Conservation (phyloP, 2,888 invertebrate species). For the Rapana venosa region DNA sequence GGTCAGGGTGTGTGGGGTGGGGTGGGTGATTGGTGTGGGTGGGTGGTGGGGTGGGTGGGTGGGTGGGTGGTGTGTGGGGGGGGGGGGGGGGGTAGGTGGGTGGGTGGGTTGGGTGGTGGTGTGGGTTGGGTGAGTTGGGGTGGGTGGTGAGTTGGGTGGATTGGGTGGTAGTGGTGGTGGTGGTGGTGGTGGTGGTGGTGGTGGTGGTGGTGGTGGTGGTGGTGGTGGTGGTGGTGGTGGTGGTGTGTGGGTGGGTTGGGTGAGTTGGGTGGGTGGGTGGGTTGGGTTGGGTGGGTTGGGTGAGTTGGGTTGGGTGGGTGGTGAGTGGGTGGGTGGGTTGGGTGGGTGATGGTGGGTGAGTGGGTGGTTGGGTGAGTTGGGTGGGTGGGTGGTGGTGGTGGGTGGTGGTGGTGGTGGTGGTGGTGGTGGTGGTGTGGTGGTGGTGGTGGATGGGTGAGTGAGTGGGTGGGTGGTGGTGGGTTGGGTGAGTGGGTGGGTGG, state of each 20-base stretch:
- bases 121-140: not conserved
- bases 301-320: not conserved
- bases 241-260: not conserved
- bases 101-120: not conserved
- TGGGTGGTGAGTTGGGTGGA: not conserved
- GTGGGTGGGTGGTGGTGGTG: too few relatives aligned
- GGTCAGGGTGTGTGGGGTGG: not conserved
- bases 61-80: conserved; percentile 1
- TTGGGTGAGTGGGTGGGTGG: too few relatives aligned
- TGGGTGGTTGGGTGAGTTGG: too few relatives aligned
- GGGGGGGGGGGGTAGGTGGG: not conserved
- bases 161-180: too few relatives aligned
- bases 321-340: not conserved
- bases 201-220: too few relatives aligned
- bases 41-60: not conserved
- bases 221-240: too few relatives aligned
- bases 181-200: too few relatives aligned
- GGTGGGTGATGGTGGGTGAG: too few relatives aligned
- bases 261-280: not conserved
- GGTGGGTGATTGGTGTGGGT: not conserved
- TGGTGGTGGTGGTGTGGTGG: too few relatives aligned
- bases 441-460: too few relatives aligned
- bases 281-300: not conserved
- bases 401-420: too few relatives aligned
- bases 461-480: too few relatives aligned